phyloP scores from a whole-genome alignment of 1,140 invertebrate species.

The Polyergus mexicanus region DNA sequence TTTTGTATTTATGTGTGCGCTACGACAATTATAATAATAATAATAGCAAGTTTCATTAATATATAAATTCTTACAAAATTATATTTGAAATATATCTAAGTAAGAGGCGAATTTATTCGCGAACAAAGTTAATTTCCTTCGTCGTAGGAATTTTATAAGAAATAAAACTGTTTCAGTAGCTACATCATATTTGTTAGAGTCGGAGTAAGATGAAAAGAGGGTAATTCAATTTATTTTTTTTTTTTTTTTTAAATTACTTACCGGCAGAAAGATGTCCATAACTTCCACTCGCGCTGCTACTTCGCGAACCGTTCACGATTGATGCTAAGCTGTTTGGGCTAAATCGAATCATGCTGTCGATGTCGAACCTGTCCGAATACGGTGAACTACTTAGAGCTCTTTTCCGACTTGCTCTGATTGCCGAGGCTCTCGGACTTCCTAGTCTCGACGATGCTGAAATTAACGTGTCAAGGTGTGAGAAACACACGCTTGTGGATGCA shows the following conservation, averaged over 20 bases:
- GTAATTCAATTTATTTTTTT: no score
- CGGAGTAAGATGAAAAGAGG: not conserved
- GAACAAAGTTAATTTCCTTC: not conserved
- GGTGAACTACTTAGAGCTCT: slow-evolving; percentile 97
- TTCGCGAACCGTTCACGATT: slow-evolving; percentile 95
- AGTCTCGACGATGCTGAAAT: slow-evolving; percentile 90
- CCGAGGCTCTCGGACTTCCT: slow-evolving; percentile 89
- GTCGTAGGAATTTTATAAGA: not conserved
- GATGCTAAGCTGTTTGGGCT: slow-evolving; percentile 97
- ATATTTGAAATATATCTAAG: no score
- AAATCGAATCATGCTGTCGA: slow-evolving; percentile 97
- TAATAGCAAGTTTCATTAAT: no score
- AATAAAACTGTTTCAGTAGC: not conserved
- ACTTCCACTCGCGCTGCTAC: slow-evolving; percentile 95
- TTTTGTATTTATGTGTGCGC: no score
- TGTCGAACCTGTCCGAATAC: slow-evolving; percentile 97
- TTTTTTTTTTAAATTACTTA: slow-evolving; percentile 75
- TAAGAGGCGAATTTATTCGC: no score
- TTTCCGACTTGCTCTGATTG: slow-evolving; percentile 92
- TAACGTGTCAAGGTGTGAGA: slow-evolving; percentile 33
- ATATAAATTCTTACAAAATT: no score
- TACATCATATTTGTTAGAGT: not conserved
- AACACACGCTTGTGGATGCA: not conserved
- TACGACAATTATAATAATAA: no score
- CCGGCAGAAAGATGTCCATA: slow-evolving; percentile 97